Evolutionary conservation across 2,888 invertebrate species (phyloP), one percentile per base, ranked within the genome.

Genomic region (Chalcosyrphus nemorum): DNA sequence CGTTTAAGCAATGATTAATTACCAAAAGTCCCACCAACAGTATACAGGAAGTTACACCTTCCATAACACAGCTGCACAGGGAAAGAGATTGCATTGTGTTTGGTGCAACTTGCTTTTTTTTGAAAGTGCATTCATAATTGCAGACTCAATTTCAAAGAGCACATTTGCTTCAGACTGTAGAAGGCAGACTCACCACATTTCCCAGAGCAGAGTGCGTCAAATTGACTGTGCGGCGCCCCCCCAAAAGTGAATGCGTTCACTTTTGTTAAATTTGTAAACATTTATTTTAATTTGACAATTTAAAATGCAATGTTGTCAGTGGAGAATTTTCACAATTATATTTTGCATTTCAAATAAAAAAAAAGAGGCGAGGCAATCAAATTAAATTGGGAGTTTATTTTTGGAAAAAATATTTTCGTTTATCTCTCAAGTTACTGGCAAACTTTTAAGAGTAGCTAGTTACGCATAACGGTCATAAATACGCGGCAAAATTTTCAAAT

Each of bases 271-370:
- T 57, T 38, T 7, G 41, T 59, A 24, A 59, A 41, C 41, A 59
- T 59, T 59, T 59, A 59, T 59, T 41, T 59, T 59, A 41, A 59
- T 59, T 24, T 41, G 41, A 41, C 41, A 21, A 59, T 59, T 59
- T 59, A 59, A 59, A 43, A 59, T 59, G 41, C 59, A 59, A 15
- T 41, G 59, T 59, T 59, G 59, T 41, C 24, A 41, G 29, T 4
- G 24, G 41, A 41, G 9, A 15, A 27, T 41, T 59, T 59, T 59
- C 59, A 43, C 59, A 59, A 59, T 59, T 59, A 27, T 59, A 27
- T 11, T 59, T 59, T 59, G 41, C 24, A 41, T 59, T 59, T 59
- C 11, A 59, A 43, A 59, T 59, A 2, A 5, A 43, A 59, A 43
- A 2, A 5, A 5, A 1, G 41, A 57, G 41, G 41, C 13, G 59